Evolutionary conservation across 2,888 invertebrate species (phyloP), one percentile per base, ranked within the genome.

Genomic region (Rhyacophila evoluta): DNA sequence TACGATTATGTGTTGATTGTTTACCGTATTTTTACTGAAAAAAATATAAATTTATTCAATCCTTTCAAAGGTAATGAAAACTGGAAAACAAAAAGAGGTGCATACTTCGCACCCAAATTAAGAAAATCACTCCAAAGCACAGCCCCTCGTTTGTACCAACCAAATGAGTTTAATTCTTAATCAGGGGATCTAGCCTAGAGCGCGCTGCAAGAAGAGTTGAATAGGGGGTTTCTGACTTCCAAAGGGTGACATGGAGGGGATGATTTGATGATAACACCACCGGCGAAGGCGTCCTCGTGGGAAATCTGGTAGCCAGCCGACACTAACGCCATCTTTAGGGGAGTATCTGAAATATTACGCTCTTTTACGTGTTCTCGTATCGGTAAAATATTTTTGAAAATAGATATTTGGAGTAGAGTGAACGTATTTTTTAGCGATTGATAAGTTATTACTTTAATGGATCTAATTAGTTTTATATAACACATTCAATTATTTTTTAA

Each of bases 281-380:
- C 55, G 55, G 72, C 27, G 41, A 41, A 72, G 41, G 72, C 12
- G 33, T 72, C 41, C 77, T 75, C 77, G n/a, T 71, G 77, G 77
- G 77, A 77, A 77, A 77, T 77, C 72, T 77, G 77, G 41, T 25
- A 55, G 55, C 55, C 55, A 75, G 75, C 75, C 70, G 75, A 75
- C 75, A 70, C 69, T 28, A 33, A 69, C 36, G 38, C 68, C n/a
- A 19, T 55, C 55, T 55, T 55, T 55, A 55, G 55, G 55, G 55
- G 55, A 55, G 25, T 10, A 8, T 55, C 15, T 55, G 19, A 55
- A 55, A 55, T 55, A 55, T 55, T 55, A 55, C 55, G 55, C 55
- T 8, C 25, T 19, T 55, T 55, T 55, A 55, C 55, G 55, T 55
- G 55, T 55, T 55, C n/a, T n/a, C 19, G 25, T 25, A 55, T 55